A percentile compares a stretch with the other conserved stretches of the same genome.
Evolutionary conservation across 2,888 invertebrate species (phyloP).

Genomic region (Microctonus hyperodae): DNA sequence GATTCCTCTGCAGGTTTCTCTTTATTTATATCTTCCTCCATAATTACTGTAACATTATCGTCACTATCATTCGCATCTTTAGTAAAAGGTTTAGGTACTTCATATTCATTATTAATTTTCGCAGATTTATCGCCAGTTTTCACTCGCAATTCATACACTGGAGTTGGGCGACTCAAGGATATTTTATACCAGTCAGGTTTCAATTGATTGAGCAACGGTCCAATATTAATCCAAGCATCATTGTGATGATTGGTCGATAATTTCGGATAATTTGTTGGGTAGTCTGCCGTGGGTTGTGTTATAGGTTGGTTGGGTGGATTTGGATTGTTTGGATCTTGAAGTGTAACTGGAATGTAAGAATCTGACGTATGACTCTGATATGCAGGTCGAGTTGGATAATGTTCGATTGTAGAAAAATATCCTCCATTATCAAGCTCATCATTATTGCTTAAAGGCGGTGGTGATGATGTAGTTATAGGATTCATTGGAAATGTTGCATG

Average conservation of each 20-base stretch:
- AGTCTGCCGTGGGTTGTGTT: not conserved
- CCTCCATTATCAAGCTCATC: not conserved
- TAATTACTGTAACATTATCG: not conserved
- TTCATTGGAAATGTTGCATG: not conserved
- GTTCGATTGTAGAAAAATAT: not conserved
- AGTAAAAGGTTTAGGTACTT: constrained; percentile 13
- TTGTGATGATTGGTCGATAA: not conserved
- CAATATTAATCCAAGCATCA: constrained; percentile 1
- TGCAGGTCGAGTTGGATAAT: not conserved
- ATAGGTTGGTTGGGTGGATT: not conserved
- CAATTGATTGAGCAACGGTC: not conserved
- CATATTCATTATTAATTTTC: not conserved
- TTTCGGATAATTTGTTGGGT: not conserved
- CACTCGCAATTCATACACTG: constrained; percentile 10
- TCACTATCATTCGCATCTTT: not conserved
- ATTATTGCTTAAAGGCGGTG: not conserved
- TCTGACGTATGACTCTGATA: not conserved
- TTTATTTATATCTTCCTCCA: not conserved
- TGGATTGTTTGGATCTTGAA: constrained; percentile 21
- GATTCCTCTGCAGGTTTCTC: not conserved
- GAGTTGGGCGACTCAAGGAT: not conserved
- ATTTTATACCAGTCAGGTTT: not conserved
- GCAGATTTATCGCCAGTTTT: not conserved
- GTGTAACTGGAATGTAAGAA: constrained; percentile 7
- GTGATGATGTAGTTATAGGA: not conserved